Base-by-base conservation (phyloP, 2,113 vertebrate genomes). In the Rhinoderma darwinii region DNA sequence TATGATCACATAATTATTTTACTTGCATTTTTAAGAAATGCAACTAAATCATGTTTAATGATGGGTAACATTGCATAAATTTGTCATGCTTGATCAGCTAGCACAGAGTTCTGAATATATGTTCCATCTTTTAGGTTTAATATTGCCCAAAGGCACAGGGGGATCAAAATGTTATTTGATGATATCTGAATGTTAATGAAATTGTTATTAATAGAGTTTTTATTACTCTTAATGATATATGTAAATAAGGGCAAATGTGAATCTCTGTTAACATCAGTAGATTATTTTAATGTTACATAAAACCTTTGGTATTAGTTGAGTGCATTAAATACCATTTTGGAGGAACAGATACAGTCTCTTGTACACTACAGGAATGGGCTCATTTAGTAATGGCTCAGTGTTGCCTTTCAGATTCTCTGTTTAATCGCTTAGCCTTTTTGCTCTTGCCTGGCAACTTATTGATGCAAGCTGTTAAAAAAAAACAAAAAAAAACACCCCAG, bases 141-240 rank as follows among this genome's bases (percentile, higher is more conserved):
- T 87, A 90, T 90, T 86, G 89, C 90, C 91, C 91, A 85, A 77
- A 92, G 90, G 88, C 89, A 89, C 88, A 92, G 89, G 90, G 90
- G 93, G 92, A 90, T 93, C 89, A 91, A 93, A 95, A 94, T 92
- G 83, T 90, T 93, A 88, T 88, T 91, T 92, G 89, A 91, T 86
- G 88, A 90, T 93, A 92, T 92, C 90, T 90, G 88, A 91, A 90
- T 90, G 88, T 91, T 92, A 92, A 91, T 93, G 92, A 89, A 92
- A 91, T 92, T 93, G 90, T 93, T 89, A 90, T 91, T 93, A 92
- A 91, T 92, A 91, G 89, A 86, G 90, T 88, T 92, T 92, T 89
- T 91, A 93, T 91, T 93, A 91, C 91, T 92, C 89, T 91, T 93
- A 93, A 92, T 92, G 90, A 82, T 91, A 75, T 90, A 90, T 93